Conservation (phyloP, 2,113 vertebrate genomes). For the Cheirogaleus medius region DNA sequence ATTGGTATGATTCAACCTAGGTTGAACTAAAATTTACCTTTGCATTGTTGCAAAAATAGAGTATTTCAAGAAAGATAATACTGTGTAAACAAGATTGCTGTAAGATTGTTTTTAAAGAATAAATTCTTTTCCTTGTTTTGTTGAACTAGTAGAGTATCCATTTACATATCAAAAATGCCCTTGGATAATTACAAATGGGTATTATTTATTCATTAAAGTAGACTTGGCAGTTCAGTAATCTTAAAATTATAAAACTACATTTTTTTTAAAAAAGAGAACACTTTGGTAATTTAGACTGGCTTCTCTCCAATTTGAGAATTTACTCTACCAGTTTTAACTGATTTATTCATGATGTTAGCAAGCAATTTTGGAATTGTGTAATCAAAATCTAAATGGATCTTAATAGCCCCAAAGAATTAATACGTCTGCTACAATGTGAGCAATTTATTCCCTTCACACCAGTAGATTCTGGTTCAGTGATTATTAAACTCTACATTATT, state of each 20-base stretch:
- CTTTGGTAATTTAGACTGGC: constrained; percentile 68
- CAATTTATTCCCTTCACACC: constrained; percentile 74
- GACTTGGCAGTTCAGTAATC: constrained; percentile 48
- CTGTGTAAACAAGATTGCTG: not conserved
- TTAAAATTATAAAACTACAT: constrained; percentile 61
- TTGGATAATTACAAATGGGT: constrained; percentile 58
- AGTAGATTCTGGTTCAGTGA: constrained; percentile 73
- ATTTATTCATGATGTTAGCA: constrained; percentile 59
- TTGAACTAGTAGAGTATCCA: constrained; percentile 34
- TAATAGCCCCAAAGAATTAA: constrained; percentile 72
- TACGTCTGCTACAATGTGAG: constrained; percentile 70
- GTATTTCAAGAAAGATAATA: not conserved
- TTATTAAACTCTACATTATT: constrained; percentile 76
- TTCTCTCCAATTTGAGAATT: constrained; percentile 43
- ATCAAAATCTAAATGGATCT: constrained; percentile 74
- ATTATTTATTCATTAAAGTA: constrained; percentile 65
- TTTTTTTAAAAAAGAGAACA: constrained; percentile 18
- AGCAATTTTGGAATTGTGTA: constrained; percentile 74
- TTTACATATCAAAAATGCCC: constrained; percentile 49
- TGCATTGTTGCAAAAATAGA: not conserved
- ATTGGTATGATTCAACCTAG: not conserved
- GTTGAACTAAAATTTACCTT: constrained; percentile 33
- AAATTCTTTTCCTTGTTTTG: constrained; percentile 13
- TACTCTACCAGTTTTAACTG: constrained; percentile 69
- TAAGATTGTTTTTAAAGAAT: not conserved